A percentile compares a stretch with the other conserved stretches of the same genome.
Conservation (phyloP, 2,113 vertebrate genomes). For the Leptobrachium ailaonicum region DNA sequence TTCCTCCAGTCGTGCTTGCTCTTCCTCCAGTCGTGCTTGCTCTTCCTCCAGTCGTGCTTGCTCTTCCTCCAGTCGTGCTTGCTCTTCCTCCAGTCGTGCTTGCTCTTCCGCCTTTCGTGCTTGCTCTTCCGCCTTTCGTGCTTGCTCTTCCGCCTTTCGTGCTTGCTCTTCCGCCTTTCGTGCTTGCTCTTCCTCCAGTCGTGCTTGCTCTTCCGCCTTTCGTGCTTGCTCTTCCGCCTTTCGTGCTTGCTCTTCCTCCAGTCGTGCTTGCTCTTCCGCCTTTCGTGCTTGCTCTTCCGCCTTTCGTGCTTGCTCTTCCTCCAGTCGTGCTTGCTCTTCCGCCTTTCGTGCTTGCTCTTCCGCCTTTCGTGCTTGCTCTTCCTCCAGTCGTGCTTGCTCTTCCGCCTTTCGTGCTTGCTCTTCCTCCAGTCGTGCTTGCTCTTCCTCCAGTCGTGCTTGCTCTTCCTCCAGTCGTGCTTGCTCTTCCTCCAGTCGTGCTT, state of each 20-base stretch:
- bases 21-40: conserved; percentile 48
- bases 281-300: neutral
- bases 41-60: conserved; percentile 53
- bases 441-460: conserved; percentile 49
- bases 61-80: conserved; percentile 20
- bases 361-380: conserved; percentile 50
- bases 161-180: neutral
- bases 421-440: no score
- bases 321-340: neutral
- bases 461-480: neutral
- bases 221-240: conserved; percentile 50
- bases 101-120: conserved; percentile 31
- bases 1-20: neutral
- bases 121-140: conserved; percentile 37
- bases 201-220: conserved; percentile 44
- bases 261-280: conserved; percentile 53
- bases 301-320: conserved; percentile 52
- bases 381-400: conserved; percentile 53
- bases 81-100: conserved; percentile 52
- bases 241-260: conserved; percentile 17
- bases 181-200: conserved; percentile 53
- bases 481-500: conserved; percentile 50
- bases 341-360: no score
- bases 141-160: conserved; percentile 26
- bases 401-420: conserved; percentile 46